Percentiles rank a stretch among this genome's conserved stretches.
Evolutionary conservation across 2,113 vertebrate genomes (phyloP).

Genomic region (Carettochelys insculpta): DNA sequence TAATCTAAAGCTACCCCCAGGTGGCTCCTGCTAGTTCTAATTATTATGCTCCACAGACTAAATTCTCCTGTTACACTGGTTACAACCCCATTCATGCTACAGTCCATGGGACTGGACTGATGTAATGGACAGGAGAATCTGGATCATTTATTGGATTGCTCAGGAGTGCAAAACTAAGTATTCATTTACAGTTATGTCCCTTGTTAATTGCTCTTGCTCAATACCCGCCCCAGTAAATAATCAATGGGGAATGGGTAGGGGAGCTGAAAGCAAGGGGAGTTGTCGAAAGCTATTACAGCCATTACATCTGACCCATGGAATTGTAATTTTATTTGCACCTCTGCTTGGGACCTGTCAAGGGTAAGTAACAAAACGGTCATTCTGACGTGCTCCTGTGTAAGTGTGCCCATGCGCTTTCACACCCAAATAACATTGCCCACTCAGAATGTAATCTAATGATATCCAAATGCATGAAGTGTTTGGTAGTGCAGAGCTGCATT

Average conservation of each 20-base stretch:
- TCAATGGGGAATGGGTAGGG: not conserved
- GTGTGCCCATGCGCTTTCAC: not conserved
- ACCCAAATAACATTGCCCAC: not conserved
- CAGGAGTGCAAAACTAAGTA: not conserved
- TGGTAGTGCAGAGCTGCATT: not conserved
- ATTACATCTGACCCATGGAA: not conserved
- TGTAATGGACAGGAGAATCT: not conserved
- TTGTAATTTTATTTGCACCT: conserved; percentile 3
- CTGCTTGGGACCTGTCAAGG: not conserved
- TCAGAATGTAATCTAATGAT: not conserved
- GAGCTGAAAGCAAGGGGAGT: not conserved
- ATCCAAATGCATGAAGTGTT: conserved; percentile 8
- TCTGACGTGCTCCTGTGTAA: not conserved
- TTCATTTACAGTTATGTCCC: not conserved
- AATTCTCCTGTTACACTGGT: not conserved
- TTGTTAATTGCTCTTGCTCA: not conserved
- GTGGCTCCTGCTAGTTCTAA: not conserved
- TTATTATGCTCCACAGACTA: not conserved
- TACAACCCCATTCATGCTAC: not conserved
- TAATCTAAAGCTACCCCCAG: not conserved
- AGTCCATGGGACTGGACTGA: not conserved
- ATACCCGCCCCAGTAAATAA: too few relatives aligned
- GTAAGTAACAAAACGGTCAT: not conserved
- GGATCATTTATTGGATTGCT: not conserved
- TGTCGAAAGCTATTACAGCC: not conserved